Base-by-base conservation (phyloP, 2,888 invertebrate species). In the Sycophila texana region DNA sequence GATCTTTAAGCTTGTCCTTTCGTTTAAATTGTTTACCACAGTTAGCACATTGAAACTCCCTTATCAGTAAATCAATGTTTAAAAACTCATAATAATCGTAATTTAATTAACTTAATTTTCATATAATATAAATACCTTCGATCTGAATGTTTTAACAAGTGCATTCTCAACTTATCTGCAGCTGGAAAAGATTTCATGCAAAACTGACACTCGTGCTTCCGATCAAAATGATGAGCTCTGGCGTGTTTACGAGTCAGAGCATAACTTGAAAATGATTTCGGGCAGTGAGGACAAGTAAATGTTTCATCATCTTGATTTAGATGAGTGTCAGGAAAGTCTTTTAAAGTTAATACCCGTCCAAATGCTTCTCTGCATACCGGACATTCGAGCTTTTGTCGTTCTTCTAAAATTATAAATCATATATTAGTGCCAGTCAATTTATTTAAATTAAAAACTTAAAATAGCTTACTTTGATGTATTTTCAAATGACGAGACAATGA, bases 11-110 rank as follows among this genome's bases (percentile, higher is more conserved):
- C 86, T 95, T 95, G 85, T 95, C 95, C 85, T 95, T 95, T 30
- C 96, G 92, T 86, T 95, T 95, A 88, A 96, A 96, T 87, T 94
- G 94, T 83, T 94, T 94, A 0, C 95, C 95, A 88, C 96, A 96
- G 85, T 94, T 93, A 4, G 94, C 93, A 86, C 96, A 96, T 82
- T 95, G 91, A 90, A 95, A 95, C 86, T 95, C 94, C 68, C 93
- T 91, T 84, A 92, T 92, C 84, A 58, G 51, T 67, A 74, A 67
- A 70, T 30, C 7, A 7, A 63, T n/a, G 22, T 65, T 60, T 53
- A 65, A 58, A 55, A 20, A 73, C 13, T 26, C 26, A 1, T 30
- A 39, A 61, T n/a, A n/a, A 53, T 1, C 12, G 53, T 26, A 18
- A 20, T 67, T 53, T 58, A 57, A 39, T n/a, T 47, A 22, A 63